Evolutionary conservation across 2,113 vertebrate species (phyloP), one percentile per base, ranked within the genome.

Genomic region (Plotosus lineatus): DNA sequence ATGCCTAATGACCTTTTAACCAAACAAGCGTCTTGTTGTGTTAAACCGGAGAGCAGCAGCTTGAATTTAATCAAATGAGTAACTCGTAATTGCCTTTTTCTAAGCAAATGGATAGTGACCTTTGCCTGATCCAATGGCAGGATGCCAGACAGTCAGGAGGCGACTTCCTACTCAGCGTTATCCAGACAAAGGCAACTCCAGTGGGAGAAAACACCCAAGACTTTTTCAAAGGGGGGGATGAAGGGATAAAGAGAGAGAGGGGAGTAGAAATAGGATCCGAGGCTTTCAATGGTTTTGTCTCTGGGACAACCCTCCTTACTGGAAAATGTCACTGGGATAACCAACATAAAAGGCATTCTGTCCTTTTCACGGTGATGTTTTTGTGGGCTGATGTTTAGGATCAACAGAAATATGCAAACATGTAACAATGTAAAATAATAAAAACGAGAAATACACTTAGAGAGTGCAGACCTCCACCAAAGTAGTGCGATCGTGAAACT

Each of bases 241-340:
- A 42, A 53, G 77, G 66, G 66, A 66, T 31, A n/a, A n/a, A n/a
- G n/a, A n/a, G n/a, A 21, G 28, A 11, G 46, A 51, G 46, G 36
- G 73, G 38, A 48, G 21, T 44, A 53, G 77, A 78, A 78, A 66
- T 31, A n/a, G 11, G 76, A 78, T 38, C 61, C 1, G 4, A 38
- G 31, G 7, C 23, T 78, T 53, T 78, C 19, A 12, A 31, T 36
- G 33, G 14, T 66, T 66, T 66, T 63, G 33, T 63, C 77, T 36
- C 46, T 53, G 10, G 23, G 38, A 68, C 38, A 68, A n/a, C 11
- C 21, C 0, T 68, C 38, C 23, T n/a, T 38, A 44, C 65, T 51
- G 19, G 60, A 40, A 78, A 78, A 78, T 66, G 60, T 78, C 61
- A 78, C 46, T 53, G 31, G 77, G 46, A 66, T 61, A 40, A 28